Conservation (phyloP, 1,140 invertebrate genomes). For the Drosophila burlai region DNA sequence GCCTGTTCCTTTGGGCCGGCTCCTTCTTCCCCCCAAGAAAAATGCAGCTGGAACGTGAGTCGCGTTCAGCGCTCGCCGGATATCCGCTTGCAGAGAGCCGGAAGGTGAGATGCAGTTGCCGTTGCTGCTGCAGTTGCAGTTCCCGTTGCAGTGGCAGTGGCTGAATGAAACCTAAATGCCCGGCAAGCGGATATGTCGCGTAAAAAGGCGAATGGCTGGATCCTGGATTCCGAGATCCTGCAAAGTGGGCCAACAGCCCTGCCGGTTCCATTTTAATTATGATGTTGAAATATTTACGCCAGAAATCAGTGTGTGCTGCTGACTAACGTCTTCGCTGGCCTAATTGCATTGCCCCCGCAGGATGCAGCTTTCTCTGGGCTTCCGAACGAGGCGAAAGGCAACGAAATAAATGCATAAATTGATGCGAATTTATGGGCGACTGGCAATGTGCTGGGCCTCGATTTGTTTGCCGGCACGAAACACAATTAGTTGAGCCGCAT, state of each 20-base stretch:
- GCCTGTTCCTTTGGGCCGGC: constrained; percentile 20
- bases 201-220: constrained; percentile 64
- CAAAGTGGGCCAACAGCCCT: constrained; percentile 25
- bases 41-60: constrained; percentile 75
- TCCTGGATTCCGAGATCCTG: constrained; percentile 7
- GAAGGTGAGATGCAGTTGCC: constrained; percentile 45
- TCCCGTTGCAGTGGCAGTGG: constrained; percentile 3
- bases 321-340: constrained; percentile 37
- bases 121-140: constrained; percentile 16
- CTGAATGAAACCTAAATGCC: constrained; percentile 76
- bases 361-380: constrained; percentile 35
- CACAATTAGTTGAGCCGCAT: constrained; percentile 79
- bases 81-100: constrained; percentile 60
- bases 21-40: constrained; percentile 46
- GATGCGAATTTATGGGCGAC: constrained; percentile 64
- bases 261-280: constrained; percentile 45
- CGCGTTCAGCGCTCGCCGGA: constrained; percentile 63
- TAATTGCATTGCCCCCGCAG: constrained; percentile 65
- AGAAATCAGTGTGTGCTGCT: constrained; percentile 42
- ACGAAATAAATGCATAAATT: constrained; percentile 67
- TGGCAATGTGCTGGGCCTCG: constrained; percentile 32
- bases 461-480: constrained; percentile 48
- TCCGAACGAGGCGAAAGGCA: constrained; percentile 15
- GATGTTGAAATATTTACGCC: constrained; percentile 42
- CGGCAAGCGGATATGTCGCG: constrained; percentile 79